Evolutionary conservation across 2,888 invertebrate genomes (phyloP).

Genomic region (Acanthopleura granulata): DNA sequence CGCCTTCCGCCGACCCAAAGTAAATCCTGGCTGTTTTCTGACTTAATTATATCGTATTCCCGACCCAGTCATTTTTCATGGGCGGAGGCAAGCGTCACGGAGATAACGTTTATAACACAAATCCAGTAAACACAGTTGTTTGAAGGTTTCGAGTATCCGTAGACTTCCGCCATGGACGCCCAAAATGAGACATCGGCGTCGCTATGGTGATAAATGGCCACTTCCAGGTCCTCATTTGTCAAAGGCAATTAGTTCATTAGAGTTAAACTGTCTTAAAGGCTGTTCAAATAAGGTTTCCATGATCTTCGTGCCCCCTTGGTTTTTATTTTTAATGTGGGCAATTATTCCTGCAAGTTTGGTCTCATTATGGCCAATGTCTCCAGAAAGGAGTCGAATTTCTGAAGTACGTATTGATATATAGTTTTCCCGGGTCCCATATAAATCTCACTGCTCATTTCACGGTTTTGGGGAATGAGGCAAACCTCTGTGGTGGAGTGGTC

Average conservation of each 20-base stretch:
- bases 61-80: neutral
- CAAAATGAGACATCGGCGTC: neutral
- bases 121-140: neutral
- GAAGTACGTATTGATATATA: too few relatives aligned
- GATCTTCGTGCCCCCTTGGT: neutral
- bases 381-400: too few relatives aligned
- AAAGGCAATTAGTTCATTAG: constrained; percentile 9
- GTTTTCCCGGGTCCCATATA: too few relatives aligned
- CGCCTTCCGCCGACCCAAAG: neutral
- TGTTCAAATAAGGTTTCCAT: too few relatives aligned
- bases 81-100: neutral
- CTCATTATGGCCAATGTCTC: neutral
- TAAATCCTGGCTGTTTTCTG: neutral
- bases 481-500: too few relatives aligned
- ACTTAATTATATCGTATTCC: neutral
- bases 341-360: neutral
- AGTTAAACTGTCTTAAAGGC: neutral
- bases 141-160: neutral
- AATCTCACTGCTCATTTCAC: too few relatives aligned
- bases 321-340: constrained; percentile 2
- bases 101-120: constrained; percentile 3
- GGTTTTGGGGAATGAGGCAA: too few relatives aligned
- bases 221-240: neutral
- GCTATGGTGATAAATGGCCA: neutral
- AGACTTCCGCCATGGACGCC: neutral